Evolutionary conservation across 1,140 invertebrate species (phyloP).

Genomic region (Lepidotrigona ventralis): DNA sequence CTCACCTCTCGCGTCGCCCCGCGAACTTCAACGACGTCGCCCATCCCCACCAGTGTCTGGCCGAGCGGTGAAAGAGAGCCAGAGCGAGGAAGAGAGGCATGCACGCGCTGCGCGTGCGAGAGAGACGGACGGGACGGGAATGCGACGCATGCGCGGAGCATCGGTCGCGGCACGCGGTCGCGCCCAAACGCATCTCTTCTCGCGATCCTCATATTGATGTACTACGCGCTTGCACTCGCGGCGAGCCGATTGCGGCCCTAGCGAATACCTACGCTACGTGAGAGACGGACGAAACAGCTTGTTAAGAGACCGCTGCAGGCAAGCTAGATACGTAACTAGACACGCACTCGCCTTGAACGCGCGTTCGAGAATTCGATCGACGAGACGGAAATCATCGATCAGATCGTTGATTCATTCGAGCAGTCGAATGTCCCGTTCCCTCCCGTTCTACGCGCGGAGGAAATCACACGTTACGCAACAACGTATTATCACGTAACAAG

Average conservation of each 20-base stretch:
- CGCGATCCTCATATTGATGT: conserved; percentile 70
- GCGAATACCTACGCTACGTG: conserved; percentile 49
- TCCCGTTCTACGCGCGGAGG: neutral
- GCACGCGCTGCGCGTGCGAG: neutral
- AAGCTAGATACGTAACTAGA: neutral
- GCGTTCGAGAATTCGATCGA: neutral
- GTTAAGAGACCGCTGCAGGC: conserved; percentile 35
- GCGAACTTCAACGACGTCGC: conserved; percentile 15
- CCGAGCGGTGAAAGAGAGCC: conserved; percentile 36
- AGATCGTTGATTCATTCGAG: neutral
- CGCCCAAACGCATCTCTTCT: conserved; percentile 64
- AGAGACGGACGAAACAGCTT: conserved; percentile 39
- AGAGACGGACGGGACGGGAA: conserved; percentile 25
- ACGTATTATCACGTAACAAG: no score
- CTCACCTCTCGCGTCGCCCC: neutral
- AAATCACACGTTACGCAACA: neutral
- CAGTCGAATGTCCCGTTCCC: neutral
- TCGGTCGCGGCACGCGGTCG: conserved; percentile 66
- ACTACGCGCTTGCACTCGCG: conserved; percentile 59
- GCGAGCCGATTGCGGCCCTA: conserved; percentile 56
- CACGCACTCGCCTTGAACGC: neutral
- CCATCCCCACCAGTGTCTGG: conserved; percentile 25
- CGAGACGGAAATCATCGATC: neutral
- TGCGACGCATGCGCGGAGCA: conserved; percentile 57
- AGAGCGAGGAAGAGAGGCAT: conserved; percentile 3